Conservation (phyloP, 2,888 invertebrate genomes). For the Mesochorus sp. region DNA sequence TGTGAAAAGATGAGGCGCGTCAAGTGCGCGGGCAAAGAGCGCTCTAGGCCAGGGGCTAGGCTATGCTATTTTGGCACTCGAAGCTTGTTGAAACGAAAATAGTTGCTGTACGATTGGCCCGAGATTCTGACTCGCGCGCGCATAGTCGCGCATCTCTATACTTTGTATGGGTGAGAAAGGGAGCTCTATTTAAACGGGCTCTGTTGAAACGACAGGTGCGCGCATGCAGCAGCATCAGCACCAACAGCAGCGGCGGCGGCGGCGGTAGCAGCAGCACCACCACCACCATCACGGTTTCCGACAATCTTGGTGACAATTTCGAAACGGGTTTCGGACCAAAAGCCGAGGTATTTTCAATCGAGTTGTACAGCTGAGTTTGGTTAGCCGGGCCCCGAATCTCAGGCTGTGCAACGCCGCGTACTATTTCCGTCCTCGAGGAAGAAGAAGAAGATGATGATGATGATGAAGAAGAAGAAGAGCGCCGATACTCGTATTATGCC, state of each 20-base stretch:
- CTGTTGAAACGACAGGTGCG: too few species aligned
- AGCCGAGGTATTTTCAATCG: conserved; percentile 75
- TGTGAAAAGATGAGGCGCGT: background rate
- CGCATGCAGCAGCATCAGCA: too few species aligned
- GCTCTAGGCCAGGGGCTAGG: conserved; percentile 80
- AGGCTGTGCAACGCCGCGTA: conserved; percentile 52
- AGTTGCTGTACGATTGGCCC: conserved; percentile 66
- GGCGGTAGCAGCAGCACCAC: too few species aligned
- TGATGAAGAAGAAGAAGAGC: too few species aligned
- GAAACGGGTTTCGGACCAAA: conserved; percentile 68
- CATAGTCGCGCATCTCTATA: background rate
- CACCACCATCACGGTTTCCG: too few species aligned
- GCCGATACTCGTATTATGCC: too few species aligned
- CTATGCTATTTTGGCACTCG: conserved; percentile 78
- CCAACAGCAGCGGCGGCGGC: too few species aligned
- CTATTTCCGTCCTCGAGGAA: conserved; percentile 57
- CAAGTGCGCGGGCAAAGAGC: background rate
- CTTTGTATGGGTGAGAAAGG: conserved; percentile 1
- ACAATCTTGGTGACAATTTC: conserved; percentile 67
- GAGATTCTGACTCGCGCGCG: conserved; percentile 26
- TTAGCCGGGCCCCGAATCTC: conserved; percentile 61
- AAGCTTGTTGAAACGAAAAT: conserved; percentile 78
- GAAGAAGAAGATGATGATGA: too few species aligned
- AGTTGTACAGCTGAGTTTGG: conserved; percentile 61
- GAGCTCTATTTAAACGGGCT: too few species aligned